phyloP scores from a whole-genome alignment of 2,113 vertebrate species.

The Pedetes capensis region DNA sequence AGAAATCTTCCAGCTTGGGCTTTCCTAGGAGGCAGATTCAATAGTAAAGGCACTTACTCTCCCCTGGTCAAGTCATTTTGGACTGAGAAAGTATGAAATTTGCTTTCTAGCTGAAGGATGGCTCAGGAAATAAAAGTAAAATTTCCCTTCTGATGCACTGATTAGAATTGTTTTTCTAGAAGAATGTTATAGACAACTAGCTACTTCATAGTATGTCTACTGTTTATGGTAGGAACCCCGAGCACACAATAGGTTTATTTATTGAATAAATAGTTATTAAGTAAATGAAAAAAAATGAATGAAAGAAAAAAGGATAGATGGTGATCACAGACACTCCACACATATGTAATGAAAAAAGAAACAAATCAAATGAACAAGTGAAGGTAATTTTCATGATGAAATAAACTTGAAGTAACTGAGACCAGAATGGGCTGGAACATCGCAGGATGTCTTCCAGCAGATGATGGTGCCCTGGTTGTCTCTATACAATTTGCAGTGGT shows the following conservation, averaged over 20 bases:
- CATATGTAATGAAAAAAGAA: not conserved
- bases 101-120: not conserved
- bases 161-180: not conserved
- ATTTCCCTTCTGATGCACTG: not conserved
- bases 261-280: not conserved
- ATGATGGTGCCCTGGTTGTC: accelerated
- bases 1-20: not conserved
- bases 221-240: accelerated
- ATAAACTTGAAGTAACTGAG: not conserved
- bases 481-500: accelerated
- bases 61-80: not conserved
- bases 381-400: not conserved
- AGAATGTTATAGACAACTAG: not conserved
- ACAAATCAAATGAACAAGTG: not conserved
- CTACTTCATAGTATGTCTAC: not conserved
- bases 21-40: not conserved
- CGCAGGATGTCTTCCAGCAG: not conserved
- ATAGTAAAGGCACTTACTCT: not conserved
- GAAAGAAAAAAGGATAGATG: not conserved
- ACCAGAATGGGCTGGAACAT: not conserved
- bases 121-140: not conserved
- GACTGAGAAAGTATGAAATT: not conserved
- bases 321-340: not conserved
- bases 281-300: not conserved
- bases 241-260: not conserved